Base-by-base conservation (phyloP, 2,113 vertebrate species). In the Eulacestoma nigropectus region DNA sequence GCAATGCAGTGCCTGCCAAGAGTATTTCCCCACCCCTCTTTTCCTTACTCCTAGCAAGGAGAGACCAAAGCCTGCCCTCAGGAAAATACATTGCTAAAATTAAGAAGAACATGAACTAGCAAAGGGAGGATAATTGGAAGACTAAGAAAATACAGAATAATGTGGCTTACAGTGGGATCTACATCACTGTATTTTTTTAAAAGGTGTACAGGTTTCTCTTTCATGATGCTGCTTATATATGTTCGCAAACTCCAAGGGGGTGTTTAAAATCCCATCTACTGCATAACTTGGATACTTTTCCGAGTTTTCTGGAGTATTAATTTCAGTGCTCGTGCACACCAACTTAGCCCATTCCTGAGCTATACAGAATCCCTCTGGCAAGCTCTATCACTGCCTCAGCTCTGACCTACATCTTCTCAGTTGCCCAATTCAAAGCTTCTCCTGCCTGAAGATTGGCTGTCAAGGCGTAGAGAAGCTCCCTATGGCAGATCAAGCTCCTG, bases 21-120 rank as follows among this genome's bases (percentile, higher is more conserved):
- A 50, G 22, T 52, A 90, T 64, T 79, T 80, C 26, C 26, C 21
- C 11, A 50, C 10, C 9, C 25, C 16, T 42, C 35, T 78, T 42
- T 81, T 74, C 74, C 49, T 94, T 77, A 82, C 65, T 94, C 50
- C 44, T 55, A 65, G 50, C 68, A 90, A 88, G 50, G 78, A 91
- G 42, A 97, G 49, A 95, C 77, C 76, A 91, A 98, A 96, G 68
- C 47, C 56, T 60, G 76, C 53, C 91, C 55, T 80, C 4, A 6
- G 87, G 90, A 79, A 96, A 96, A 76, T 37, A 81, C 15, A 50
- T 25, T 9, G 46, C 52, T 73, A 47, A 57, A 78, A 93, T 81
- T 92, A 46, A 87, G 65, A 90, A 96, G 56, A 94, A 91, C 33
- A 30, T 67, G 56, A 94, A 76, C 56, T 69, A 83, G 82, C 32